These are phyloP conservation scores for Bergia puertoricense DNA, from an alignment of 92 coral and sea anemone genomes.

Conservation along the genomic window DNA sequence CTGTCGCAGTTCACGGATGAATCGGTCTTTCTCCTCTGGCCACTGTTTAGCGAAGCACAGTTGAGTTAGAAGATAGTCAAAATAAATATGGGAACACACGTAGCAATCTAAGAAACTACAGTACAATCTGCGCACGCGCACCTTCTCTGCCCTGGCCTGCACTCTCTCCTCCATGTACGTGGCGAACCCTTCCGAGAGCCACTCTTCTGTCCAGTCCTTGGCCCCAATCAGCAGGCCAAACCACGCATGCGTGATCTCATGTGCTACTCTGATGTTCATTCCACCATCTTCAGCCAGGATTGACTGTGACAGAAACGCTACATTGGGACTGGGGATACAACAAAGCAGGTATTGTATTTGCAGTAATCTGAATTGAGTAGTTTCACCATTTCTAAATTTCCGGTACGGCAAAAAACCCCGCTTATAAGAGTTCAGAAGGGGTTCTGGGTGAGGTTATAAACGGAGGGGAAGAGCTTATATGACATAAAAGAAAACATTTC, in stretches of 20 bases:
- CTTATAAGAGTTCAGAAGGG: too few species aligned
- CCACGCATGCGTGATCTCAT: conserved; percentile 98
- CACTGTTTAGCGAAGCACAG: conserved; percentile 58
- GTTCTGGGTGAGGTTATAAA: too few species aligned
- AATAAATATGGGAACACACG: background rate
- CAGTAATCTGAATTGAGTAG: background rate
- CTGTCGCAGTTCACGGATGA: conserved; percentile 78
- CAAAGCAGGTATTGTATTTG: background rate
- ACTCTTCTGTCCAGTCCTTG: conserved; percentile 98
- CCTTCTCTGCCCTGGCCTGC: conserved; percentile 83
- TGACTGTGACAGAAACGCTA: conserved; percentile 95
- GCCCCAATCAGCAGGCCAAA: conserved; percentile 96
- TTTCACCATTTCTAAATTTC: background rate
- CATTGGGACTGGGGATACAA: conserved; percentile 79
- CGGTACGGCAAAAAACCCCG: too few species aligned
- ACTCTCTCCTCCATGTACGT: conserved; percentile 94
- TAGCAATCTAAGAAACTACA: background rate
- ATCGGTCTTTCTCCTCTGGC: conserved; percentile 75
- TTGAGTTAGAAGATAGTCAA: background rate
- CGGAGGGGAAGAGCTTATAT: too few species aligned
- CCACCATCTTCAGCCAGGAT: conserved; percentile 93
- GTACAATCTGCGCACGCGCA: conserved; percentile 17
- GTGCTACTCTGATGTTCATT: conserved; percentile 94
- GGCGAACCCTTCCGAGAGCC: conserved; percentile 97
- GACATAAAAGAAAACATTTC: too few species aligned